These are phyloP conservation scores for Cerastoderma edule DNA, from an alignment of 2,888 invertebrate species.

Conservation along the genomic window DNA sequence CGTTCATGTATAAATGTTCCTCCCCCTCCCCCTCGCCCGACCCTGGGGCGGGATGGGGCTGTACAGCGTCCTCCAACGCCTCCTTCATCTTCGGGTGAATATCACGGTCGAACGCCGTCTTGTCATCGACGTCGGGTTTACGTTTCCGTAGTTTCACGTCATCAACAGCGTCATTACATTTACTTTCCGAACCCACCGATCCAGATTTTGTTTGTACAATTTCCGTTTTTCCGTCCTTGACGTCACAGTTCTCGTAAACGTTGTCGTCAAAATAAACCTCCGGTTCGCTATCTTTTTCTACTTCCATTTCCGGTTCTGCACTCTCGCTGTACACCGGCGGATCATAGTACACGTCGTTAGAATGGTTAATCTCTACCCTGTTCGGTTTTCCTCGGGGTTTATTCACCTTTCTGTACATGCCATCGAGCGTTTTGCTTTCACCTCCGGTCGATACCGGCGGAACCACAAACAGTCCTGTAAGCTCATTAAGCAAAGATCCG, in stretches of 20 bases:
- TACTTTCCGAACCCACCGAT: background rate
- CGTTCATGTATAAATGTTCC: conserved; percentile 15
- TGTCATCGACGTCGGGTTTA: background rate
- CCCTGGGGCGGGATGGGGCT: no score
- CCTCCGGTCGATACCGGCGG: background rate
- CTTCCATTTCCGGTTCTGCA: background rate
- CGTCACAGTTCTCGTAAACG: conserved; percentile 26
- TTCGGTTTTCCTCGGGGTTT: conserved; percentile 2
- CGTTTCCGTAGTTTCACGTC: background rate
- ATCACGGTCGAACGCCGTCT: background rate
- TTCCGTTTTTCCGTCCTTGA: background rate
- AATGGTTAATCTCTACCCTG: conserved; percentile 13
- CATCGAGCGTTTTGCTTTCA: background rate
- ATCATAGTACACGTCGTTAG: conserved; percentile 12
- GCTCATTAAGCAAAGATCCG: background rate
- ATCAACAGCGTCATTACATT: background rate
- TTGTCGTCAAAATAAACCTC: conserved; percentile 4
- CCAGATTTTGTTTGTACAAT: conserved; percentile 2
- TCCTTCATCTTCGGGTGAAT: conserved; percentile 22
- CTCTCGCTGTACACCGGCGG: conserved; percentile 12
- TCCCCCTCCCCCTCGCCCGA: no score
- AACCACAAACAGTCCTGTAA: background rate
- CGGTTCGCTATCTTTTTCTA: background rate
- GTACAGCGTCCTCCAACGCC: conserved; percentile 1
- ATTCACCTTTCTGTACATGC: conserved; percentile 12